Conservation (phyloP, 2,113 vertebrate species). For the Dasypus novemcinctus region DNA sequence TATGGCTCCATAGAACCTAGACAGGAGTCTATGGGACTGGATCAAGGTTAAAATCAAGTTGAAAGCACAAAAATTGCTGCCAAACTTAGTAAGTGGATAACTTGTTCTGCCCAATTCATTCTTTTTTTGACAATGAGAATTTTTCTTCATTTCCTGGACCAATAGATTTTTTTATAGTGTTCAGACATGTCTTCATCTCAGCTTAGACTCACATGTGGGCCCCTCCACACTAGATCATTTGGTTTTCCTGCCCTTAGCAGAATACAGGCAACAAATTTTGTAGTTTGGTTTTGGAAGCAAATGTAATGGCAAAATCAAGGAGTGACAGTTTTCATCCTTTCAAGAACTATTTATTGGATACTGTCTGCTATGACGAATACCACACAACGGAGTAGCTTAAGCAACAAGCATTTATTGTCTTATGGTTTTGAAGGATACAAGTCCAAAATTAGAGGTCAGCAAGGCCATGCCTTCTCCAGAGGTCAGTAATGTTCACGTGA, state of each 20-base stretch:
- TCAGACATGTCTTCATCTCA: not conserved
- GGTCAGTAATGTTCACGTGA: too few species aligned
- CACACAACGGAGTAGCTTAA: too few species aligned
- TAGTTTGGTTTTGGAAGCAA: not conserved
- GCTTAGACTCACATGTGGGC: not conserved
- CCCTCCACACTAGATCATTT: not conserved
- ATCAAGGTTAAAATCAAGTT: not conserved
- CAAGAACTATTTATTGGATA: not conserved
- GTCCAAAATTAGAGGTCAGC: too few species aligned
- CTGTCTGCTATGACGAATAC: too few species aligned
- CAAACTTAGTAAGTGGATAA: not conserved
- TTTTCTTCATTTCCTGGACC: not conserved
- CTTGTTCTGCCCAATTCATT: not conserved
- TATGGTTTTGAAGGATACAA: too few species aligned
- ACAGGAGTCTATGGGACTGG: too few species aligned
- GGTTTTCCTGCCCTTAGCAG: not conserved
- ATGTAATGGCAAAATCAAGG: not conserved
- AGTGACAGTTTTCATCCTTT: not conserved
- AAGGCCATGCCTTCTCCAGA: too few species aligned
- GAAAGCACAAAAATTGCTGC: not conserved
- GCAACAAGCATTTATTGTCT: too few species aligned
- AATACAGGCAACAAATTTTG: not conserved
- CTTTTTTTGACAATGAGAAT: not conserved
- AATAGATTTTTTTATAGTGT: not conserved
- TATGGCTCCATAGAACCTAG: not conserved